phyloP scores from a whole-genome alignment of 2,888 invertebrate species.

The Euproctis similis region DNA sequence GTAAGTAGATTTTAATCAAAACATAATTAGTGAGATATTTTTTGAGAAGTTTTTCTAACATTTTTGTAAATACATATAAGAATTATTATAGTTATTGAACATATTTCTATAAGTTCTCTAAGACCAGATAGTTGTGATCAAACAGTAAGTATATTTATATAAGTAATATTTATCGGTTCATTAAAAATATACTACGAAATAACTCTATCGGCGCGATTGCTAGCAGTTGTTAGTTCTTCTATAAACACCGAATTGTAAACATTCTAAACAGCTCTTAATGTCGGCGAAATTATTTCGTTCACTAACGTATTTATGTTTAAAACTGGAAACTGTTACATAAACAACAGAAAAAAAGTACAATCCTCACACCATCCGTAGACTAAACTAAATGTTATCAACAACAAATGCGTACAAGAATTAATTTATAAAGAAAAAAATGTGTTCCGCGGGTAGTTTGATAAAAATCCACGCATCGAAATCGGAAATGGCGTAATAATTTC shows the following conservation, averaged over 20 bases:
- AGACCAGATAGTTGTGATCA: too few species aligned
- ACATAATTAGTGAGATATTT: too few species aligned
- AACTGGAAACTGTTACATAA: slow-evolving; percentile 25
- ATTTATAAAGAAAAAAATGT: slow-evolving; percentile 3
- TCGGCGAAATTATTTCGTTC: slow-evolving; percentile 13
- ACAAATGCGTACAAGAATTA: slow-evolving; percentile 1
- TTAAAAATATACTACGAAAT: slow-evolving; percentile 17
- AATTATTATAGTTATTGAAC: too few species aligned
- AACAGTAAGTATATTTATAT: too few species aligned
- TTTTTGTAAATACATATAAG: too few species aligned
- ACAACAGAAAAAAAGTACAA: slow-evolving; percentile 16
- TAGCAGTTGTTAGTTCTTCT: slow-evolving; percentile 17
- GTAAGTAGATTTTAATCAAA: too few species aligned
- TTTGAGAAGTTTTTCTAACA: too few species aligned
- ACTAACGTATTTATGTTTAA: slow-evolving; percentile 24
- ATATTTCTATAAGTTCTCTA: too few species aligned
- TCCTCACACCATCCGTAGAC: slow-evolving; percentile 8
- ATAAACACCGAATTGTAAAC: slow-evolving; percentile 24
- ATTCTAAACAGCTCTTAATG: slow-evolving; percentile 13
- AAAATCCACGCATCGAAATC: slow-evolving; percentile 6
- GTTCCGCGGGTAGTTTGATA: slow-evolving; percentile 19
- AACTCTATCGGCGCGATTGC: slow-evolving; percentile 16
- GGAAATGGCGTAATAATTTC: not conserved
- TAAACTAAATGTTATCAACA: slow-evolving; percentile 2
- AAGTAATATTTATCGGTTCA: slow-evolving; percentile 6